Percentiles rank a stretch among this genome's conserved stretches.
Conservation (phyloP, 1,140 invertebrate species). For the Papilio machaon region DNA sequence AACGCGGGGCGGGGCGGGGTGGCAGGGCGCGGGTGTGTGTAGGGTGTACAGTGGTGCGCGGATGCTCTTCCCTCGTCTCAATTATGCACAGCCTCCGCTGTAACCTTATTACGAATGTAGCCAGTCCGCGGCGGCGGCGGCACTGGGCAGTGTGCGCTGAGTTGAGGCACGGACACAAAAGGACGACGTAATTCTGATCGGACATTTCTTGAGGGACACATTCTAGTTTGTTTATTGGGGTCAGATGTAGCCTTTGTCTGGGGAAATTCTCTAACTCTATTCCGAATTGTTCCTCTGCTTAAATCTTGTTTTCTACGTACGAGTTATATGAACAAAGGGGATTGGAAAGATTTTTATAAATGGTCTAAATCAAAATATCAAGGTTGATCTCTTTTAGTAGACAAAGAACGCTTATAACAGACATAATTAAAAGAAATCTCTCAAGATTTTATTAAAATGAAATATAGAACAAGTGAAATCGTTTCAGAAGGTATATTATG, state of each 20-base stretch:
- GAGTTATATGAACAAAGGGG: not conserved
- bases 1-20: not conserved
- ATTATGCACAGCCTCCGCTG: slow-evolving; percentile 25
- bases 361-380: not conserved
- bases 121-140: not conserved
- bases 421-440: not conserved
- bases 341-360: not conserved
- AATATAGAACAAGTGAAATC: not conserved
- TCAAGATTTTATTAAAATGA: not conserved
- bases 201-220: slow-evolving; percentile 22
- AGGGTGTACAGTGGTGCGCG: not conserved
- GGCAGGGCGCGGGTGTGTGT: not conserved
- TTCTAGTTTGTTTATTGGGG: slow-evolving; percentile 28
- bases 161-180: not conserved
- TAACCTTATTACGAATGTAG: slow-evolving; percentile 18
- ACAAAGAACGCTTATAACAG: not conserved
- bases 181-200: slow-evolving; percentile 20
- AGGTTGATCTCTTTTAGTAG: not conserved
- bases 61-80: slow-evolving; percentile 14
- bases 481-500: not conserved
- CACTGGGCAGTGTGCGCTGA: not conserved
- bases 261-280: slow-evolving; percentile 19
- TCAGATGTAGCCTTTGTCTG: slow-evolving; percentile 10
- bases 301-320: slow-evolving; percentile 4
- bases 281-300: slow-evolving; percentile 19